Evolutionary conservation across 2,113 vertebrate genomes (phyloP).

Genomic region (Onychostruthus taczanowskii): DNA sequence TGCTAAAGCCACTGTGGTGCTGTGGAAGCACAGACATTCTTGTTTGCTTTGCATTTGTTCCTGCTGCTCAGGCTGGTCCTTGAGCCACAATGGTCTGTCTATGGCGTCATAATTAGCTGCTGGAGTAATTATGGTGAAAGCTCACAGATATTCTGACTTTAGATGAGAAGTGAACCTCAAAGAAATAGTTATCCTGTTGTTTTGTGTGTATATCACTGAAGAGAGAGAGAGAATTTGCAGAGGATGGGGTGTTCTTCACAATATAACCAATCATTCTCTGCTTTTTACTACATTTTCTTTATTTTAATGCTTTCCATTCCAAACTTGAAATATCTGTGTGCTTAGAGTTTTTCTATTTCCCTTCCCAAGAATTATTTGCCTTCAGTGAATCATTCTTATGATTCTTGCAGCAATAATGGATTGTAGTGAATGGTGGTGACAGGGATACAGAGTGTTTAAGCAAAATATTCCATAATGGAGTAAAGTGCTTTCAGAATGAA

Average conservation of each 20-base stretch:
- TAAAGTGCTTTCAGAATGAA: neutral
- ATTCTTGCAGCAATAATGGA: neutral
- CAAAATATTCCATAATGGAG: neutral
- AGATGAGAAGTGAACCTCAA: constrained; percentile 14
- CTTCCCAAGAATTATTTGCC: neutral
- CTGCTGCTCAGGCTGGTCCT: constrained; percentile 28
- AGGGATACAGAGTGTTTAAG: neutral
- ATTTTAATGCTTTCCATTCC: neutral
- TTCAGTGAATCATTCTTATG: neutral
- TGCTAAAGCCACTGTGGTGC: neutral
- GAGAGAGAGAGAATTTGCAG: neutral
- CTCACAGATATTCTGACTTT: neutral
- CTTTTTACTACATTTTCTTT: neutral
- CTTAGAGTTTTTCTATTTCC: neutral
- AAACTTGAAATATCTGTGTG: neutral
- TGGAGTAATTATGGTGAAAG: constrained; percentile 22
- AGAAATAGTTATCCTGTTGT: constrained; percentile 27
- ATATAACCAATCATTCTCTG: neutral
- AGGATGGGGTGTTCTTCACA: neutral
- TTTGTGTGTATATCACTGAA: neutral
- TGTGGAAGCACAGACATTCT: constrained; percentile 4
- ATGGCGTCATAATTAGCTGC: constrained; percentile 48
- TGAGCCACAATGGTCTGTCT: constrained; percentile 32
- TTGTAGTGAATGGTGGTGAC: neutral
- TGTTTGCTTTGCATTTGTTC: constrained; percentile 53